Conservation (phyloP, 2,113 vertebrate species). For the Phaetusa simplex region DNA sequence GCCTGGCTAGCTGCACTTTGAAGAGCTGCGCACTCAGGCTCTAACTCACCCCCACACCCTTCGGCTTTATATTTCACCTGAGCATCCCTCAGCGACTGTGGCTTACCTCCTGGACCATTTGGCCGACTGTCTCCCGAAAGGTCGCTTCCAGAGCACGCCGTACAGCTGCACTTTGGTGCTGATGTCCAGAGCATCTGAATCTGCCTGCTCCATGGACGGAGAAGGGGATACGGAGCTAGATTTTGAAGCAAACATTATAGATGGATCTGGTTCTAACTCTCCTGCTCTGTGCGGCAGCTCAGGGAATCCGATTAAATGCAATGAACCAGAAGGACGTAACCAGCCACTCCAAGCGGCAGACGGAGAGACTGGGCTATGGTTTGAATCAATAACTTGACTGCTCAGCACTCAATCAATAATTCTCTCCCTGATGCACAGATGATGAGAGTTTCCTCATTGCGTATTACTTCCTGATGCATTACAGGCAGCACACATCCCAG, state of each 20-base stretch:
- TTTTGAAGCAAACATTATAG: conserved; percentile 81
- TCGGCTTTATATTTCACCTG: background rate
- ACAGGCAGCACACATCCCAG: conserved; percentile 5
- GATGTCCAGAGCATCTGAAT: conserved; percentile 89
- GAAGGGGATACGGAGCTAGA: conserved; percentile 80
- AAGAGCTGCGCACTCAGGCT: background rate
- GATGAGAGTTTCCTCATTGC: conserved; percentile 30
- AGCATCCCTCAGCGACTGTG: background rate
- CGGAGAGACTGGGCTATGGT: conserved; percentile 30
- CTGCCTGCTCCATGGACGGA: conserved; percentile 90
- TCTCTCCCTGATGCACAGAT: conserved; percentile 22
- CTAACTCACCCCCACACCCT: background rate
- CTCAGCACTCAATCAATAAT: conserved; percentile 70
- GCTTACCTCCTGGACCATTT: conserved; percentile 96
- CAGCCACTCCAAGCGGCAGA: background rate
- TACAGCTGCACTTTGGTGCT: conserved; percentile 98
- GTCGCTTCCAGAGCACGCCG: conserved; percentile 95
- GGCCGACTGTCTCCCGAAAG: conserved; percentile 89
- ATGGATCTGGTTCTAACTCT: background rate
- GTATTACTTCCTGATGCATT: conserved; percentile 22
- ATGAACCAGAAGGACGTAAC: conserved; percentile 37
- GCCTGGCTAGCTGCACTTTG: background rate
- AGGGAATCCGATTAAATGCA: conserved; percentile 59
- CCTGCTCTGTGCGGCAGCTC: background rate
- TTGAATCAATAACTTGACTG: conserved; percentile 65